A percentile compares a stretch with the other conserved stretches of the same genome.
These are phyloP conservation scores for Escarpia spicata DNA, from an alignment of 2,888 invertebrate genomes.

Conservation along the genomic window DNA sequence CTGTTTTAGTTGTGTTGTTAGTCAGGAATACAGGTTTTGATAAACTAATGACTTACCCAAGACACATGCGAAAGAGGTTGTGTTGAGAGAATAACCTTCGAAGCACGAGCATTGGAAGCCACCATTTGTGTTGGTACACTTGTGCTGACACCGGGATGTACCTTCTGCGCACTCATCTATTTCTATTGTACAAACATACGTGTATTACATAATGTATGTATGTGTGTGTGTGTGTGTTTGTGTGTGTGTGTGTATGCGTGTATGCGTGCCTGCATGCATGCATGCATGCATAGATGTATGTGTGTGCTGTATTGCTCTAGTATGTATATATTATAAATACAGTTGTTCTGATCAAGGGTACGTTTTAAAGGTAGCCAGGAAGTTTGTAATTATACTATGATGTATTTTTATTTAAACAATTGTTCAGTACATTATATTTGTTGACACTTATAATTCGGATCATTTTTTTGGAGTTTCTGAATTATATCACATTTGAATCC, in stretches of 20 bases:
- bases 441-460: no score
- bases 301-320: background rate
- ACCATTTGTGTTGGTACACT: background rate
- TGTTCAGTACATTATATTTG: no score
- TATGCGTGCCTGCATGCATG: background rate
- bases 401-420: no score
- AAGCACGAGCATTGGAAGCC: background rate
- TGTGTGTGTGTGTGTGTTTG: background rate
- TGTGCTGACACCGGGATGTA: background rate
- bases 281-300: background rate
- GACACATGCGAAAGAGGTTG: background rate
- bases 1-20: no score
- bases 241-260: background rate
- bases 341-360: background rate
- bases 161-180: background rate
- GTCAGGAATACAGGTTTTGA: no score
- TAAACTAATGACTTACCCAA: background rate
- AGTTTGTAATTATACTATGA: no score
- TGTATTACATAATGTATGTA: background rate
- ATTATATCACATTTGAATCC: no score
- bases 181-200: background rate
- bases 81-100: background rate
- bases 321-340: background rate
- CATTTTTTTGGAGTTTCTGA: no score
- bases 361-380: no score